Evolutionary conservation across 2,888 invertebrate genomes (phyloP).

Genomic region (Tipula confusa): DNA sequence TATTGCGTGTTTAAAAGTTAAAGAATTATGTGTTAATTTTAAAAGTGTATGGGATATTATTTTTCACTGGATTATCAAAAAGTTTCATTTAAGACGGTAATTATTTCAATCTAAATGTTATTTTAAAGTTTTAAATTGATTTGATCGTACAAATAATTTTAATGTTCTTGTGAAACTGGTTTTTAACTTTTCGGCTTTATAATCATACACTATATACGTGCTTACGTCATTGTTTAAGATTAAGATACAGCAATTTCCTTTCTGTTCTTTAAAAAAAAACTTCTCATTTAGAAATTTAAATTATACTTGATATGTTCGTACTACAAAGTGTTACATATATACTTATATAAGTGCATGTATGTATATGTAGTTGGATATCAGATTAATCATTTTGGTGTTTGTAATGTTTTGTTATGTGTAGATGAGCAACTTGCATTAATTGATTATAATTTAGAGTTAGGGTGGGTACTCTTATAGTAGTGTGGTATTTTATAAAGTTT

Average conservation of each 20-base stretch:
- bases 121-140: neutral
- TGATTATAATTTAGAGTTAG: neutral
- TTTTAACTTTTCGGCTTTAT: neutral
- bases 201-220: neutral
- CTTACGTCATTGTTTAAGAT: constrained; percentile 3
- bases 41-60: neutral
- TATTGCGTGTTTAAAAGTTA: neutral
- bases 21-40: neutral
- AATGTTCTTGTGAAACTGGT: neutral
- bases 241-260: constrained; percentile 3
- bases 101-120: no score
- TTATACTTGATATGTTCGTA: no score
- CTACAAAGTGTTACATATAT: neutral
- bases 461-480: neutral
- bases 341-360: neutral
- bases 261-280: neutral
- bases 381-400: neutral
- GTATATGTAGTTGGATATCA: neutral
- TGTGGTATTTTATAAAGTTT: no score
- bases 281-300: neutral
- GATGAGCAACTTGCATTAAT: neutral
- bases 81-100: neutral
- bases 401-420: neutral
- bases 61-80: neutral
- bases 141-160: neutral